Base-by-base conservation (phyloP, 2,888 invertebrate genomes). In the Pteria penguin region DNA sequence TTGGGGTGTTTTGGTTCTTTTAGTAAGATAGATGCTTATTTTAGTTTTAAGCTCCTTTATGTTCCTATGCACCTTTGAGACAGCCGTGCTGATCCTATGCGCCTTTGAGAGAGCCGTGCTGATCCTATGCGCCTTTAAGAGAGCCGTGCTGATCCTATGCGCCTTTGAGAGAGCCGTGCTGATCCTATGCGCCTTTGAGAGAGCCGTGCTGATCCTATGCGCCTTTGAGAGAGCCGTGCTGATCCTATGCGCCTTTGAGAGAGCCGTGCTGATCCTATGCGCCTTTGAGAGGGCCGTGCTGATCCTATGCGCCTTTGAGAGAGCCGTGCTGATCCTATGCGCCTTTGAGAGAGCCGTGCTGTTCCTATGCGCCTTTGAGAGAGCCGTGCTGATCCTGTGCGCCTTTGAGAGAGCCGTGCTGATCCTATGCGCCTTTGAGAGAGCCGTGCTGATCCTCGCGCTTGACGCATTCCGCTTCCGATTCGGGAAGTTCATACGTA, bases 41-140 rank as follows among this genome's bases (percentile, higher is more conserved):
- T 24, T 32, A 5, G 4, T 4, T 36, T 63, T 63, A 4, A 63
- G 36, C 24, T 36, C 22, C 22, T 36, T 63, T 32, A 63, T 63
- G n/a, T 63, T 63, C 32, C 69, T 69, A 33, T 69, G 60, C 14
- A 60, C 69, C 26, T 58, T 69, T 14, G 69, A 69, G 36, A 69
- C 60, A 22, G 69, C 69, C 69, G 60, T 55, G 32, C 60, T 69
- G n/a, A 69, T 27, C 32, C 69, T 27, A 33, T 69, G 60, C 14
- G 69, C 69, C 26, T 58, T 69, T 14, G 69, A 69, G 36, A 69
- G 69, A 22, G 69, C 69, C 69, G 60, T 55, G 32, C 60, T 69
- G n/a, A 69, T 27, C 32, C 69, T 27, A n/a, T n/a, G n/a, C n/a
- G n/a, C n/a, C n/a, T n/a, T n/a, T n/a, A n/a, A n/a, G n/a, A n/a